Base-by-base conservation (phyloP, 2,888 invertebrate species). In the Cremastinae sp. region DNA sequence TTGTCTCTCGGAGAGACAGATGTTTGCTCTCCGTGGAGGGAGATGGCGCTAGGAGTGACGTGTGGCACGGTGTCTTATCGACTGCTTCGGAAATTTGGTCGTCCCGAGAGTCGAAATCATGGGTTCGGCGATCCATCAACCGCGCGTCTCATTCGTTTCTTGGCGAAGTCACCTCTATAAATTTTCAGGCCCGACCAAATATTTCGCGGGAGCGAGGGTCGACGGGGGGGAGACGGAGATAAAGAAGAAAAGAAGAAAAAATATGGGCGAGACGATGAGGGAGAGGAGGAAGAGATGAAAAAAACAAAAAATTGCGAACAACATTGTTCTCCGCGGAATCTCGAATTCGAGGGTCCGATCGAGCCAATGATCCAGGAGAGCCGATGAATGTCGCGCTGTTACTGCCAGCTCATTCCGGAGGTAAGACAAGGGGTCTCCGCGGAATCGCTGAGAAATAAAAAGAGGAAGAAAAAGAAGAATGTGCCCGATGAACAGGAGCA, bases 1-100 rank as follows among this genome's bases (percentile, higher is more conserved):
- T 41, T n/a, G n/a, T n/a, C n/a, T n/a, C n/a, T n/a, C n/a, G 3
- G 7, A 10, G 58, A 38, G 34, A 16, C 20, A 43, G 51, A 45
- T 58, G 78, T 77, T 84, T 84, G 79, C 64, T 20, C 54, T 34
- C 68, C 66, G 64, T 69, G 70, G 75, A 54, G 51, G 73, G 61
- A 84, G 86, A 84, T 86, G 86, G 85, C 85, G 84, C 84, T 81
- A 82, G 77, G 12, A 54, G 75, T 74, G 41, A 61, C 54, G 43
- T 10, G 45, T 28, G 7, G 41, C 47, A 5, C 5, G 2, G 68
- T 59, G 68, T 53, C 49, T 74, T 61, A 74, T 74, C 61, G 68
- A 72, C 66, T 71, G 45, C 53, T 36, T 49, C 45, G 45, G 38
- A 66, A 74, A 66, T 53, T 74, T 28, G 2, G 28, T 28, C 22